Conservation (phyloP, 1,140 invertebrate genomes). For the Dendrolimus punctatus region DNA sequence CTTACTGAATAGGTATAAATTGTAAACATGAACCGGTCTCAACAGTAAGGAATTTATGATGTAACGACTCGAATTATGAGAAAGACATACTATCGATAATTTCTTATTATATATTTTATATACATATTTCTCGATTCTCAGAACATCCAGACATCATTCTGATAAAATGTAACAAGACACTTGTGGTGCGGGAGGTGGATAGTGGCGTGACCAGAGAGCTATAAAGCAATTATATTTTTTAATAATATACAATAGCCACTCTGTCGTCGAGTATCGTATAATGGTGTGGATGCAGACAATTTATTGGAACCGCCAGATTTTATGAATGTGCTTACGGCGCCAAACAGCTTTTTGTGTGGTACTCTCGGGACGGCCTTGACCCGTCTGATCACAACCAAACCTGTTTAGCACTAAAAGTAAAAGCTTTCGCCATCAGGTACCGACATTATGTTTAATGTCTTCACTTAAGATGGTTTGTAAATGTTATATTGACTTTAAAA, state of each 20-base stretch:
- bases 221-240: background rate
- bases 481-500: too few species aligned
- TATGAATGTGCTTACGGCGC: slow-evolving; percentile 45
- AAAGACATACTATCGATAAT: background rate
- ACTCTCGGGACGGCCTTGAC: slow-evolving; percentile 44
- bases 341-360: slow-evolving; percentile 50
- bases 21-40: too few species aligned
- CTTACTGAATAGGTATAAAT: too few species aligned
- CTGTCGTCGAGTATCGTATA: slow-evolving; percentile 15
- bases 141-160: slow-evolving; percentile 8
- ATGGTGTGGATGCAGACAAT: slow-evolving; percentile 36
- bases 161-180: slow-evolving; percentile 21
- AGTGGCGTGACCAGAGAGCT: background rate
- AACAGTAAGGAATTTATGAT: too few species aligned
- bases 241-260: slow-evolving; percentile 18
- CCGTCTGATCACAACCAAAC: slow-evolving; percentile 45
- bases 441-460: slow-evolving; percentile 8
- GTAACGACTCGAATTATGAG: background rate
- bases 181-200: slow-evolving; percentile 13
- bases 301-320: slow-evolving; percentile 40
- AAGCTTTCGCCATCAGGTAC: slow-evolving; percentile 47
- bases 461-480: background rate
- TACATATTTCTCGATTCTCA: background rate
- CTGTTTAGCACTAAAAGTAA: slow-evolving; percentile 56
- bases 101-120: background rate